These are phyloP conservation scores for Spatula versicolor DNA, from an alignment of 2,797 vertebrate genomes.

Conservation along the genomic window DNA sequence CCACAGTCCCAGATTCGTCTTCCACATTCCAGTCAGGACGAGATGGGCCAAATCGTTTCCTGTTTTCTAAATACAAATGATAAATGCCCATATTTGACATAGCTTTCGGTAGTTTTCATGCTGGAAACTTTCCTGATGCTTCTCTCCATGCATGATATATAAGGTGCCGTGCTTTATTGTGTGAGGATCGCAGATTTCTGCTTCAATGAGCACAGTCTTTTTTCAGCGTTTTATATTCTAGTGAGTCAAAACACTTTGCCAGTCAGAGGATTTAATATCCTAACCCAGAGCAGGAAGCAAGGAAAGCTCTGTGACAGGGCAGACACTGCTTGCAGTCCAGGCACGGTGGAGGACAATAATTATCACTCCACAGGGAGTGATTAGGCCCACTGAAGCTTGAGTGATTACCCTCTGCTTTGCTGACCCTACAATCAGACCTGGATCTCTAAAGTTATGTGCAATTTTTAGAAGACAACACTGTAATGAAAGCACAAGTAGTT, in stretches of 20 bases:
- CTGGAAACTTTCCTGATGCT: constrained; percentile 56
- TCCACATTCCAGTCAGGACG: constrained; percentile 73
- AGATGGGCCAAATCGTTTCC: constrained; percentile 81
- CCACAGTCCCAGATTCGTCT: constrained; percentile 58
- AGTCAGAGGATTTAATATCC: constrained; percentile 43
- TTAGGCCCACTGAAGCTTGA: constrained; percentile 60
- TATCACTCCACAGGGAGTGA: constrained; percentile 60
- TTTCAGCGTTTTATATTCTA: neutral
- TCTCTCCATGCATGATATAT: neutral
- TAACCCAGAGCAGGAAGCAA: constrained; percentile 48
- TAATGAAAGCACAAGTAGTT: neutral
- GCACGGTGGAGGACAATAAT: constrained; percentile 46
- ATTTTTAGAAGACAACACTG: constrained; percentile 21
- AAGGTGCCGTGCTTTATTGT: neutral
- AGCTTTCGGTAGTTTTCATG: constrained; percentile 65
- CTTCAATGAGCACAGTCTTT: neutral
- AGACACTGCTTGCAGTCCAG: constrained; percentile 41
- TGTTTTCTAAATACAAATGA: constrained; percentile 75
- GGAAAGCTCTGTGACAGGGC: constrained; percentile 38
- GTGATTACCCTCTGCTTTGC: constrained; percentile 47
- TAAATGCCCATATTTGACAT: constrained; percentile 76
- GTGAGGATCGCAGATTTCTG: neutral
- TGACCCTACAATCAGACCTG: constrained; percentile 52
- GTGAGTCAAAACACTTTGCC: neutral
- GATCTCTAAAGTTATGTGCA: constrained; percentile 21